Conservation (phyloP, 2,113 vertebrate genomes). For the Columbina picui region DNA sequence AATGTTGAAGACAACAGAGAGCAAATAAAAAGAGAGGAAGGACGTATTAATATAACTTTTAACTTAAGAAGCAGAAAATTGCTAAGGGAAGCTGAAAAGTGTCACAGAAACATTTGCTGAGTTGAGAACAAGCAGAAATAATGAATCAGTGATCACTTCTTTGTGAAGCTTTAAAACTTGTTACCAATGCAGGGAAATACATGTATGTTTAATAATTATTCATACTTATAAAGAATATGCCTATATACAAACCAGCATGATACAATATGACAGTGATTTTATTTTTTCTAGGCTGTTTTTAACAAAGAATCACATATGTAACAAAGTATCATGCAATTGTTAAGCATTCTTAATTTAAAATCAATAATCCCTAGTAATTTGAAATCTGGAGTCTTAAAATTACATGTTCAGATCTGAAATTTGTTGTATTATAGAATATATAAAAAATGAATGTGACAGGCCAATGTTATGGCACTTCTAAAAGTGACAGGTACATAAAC, state of each 20-base stretch:
- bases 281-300: background rate
- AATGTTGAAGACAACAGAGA: background rate
- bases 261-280: background rate
- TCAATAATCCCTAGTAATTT: background rate
- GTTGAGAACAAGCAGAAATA: background rate
- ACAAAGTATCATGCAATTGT: background rate
- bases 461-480: background rate
- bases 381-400: background rate
- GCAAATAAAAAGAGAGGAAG: background rate
- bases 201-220: background rate
- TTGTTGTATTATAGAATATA: background rate
- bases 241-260: background rate
- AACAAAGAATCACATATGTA: background rate
- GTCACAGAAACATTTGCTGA: background rate
- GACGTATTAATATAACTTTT: background rate
- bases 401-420: background rate
- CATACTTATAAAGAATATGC: background rate
- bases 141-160: fast-evolving
- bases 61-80: background rate
- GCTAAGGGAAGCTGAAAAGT: background rate
- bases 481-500: background rate
- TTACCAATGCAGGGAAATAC: background rate
- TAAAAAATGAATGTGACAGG: background rate
- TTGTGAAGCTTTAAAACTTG: background rate
- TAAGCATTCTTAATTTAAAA: background rate